Evolutionary conservation across 1,140 invertebrate species (phyloP), one percentile per base, ranked within the genome.

Genomic region (Drosophila sproati): DNA sequence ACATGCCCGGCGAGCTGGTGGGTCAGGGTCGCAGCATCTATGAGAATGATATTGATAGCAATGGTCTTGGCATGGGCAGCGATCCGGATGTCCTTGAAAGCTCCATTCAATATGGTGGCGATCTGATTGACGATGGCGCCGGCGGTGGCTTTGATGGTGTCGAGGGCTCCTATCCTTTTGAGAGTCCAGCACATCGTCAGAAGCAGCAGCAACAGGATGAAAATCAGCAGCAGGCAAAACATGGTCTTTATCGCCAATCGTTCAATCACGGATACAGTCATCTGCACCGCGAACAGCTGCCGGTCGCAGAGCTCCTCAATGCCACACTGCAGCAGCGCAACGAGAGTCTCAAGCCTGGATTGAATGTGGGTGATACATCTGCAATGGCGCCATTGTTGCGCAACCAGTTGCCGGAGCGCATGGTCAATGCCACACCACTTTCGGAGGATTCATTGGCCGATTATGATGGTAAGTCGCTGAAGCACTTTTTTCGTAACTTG

Each of bases 51-150:
- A 62, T 90, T 3, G 81, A 86, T 28, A 72, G 68, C 54, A 89
- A 89, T 37, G 77, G 73, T n/a, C 55, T 89, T 12, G 63, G 66
- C 37, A 50, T 69, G 61, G 63, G 67, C 47, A 62, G 39, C 3
- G 71, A 66, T 50, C 45, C 67, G 29, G 85, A 89, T 52, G 69
- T 76, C 1, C 71, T 81, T 4, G 91, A 92, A 66, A 89, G 87
- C 41, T 92, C 91, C 10, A 89, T 92, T 32, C 91, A 92, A 51
- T 92, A 92, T 29, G 91, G 91, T 4, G 91, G 91, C 0, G 91
- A 92, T 76, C 34, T 92, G 7, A 92, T 92, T 6, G 89, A 92
- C 5, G 89, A 92, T 6, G 87, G 90, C 0, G 91, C 83, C 2
- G 91, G 91, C 28, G 90, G 86, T 2, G 91, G 91, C 28, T 92